Conservation (phyloP, 2,797 vertebrate genomes). For the Heteromormyrus szaboi region DNA sequence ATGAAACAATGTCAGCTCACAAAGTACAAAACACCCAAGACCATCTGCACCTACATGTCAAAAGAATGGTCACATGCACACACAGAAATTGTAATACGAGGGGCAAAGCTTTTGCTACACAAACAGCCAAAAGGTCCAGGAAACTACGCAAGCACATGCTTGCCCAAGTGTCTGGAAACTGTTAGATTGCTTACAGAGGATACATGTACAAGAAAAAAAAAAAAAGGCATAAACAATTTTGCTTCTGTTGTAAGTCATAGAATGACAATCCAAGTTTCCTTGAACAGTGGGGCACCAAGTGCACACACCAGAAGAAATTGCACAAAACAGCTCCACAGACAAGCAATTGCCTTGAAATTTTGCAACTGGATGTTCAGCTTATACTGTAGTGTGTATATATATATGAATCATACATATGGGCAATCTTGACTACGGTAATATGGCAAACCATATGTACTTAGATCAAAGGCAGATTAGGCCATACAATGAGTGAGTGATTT, state of each 20-base stretch:
- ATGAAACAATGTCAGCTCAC: background rate
- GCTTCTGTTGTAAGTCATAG: background rate
- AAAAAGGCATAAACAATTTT: background rate
- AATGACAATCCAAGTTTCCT: background rate
- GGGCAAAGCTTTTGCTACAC: background rate
- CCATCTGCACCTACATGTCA: background rate
- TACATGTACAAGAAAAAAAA: background rate
- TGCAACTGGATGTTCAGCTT: background rate
- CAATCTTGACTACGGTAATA: background rate
- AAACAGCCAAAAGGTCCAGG: background rate
- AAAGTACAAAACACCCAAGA: background rate
- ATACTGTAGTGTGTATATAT: background rate
- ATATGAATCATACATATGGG: background rate
- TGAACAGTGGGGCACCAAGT: background rate
- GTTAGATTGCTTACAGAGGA: background rate
- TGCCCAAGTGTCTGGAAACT: background rate
- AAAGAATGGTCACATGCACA: background rate
- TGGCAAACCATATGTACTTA: background rate
- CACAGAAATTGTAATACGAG: background rate
- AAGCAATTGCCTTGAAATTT: background rate
- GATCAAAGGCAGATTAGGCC: background rate
- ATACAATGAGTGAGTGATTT: background rate
- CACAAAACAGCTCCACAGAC: background rate
- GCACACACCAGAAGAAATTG: background rate
- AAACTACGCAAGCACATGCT: background rate